Percentiles rank a stretch among this genome's conserved stretches.
Conservation (phyloP, 2,888 invertebrate genomes). For the Diarsia dahlii region DNA sequence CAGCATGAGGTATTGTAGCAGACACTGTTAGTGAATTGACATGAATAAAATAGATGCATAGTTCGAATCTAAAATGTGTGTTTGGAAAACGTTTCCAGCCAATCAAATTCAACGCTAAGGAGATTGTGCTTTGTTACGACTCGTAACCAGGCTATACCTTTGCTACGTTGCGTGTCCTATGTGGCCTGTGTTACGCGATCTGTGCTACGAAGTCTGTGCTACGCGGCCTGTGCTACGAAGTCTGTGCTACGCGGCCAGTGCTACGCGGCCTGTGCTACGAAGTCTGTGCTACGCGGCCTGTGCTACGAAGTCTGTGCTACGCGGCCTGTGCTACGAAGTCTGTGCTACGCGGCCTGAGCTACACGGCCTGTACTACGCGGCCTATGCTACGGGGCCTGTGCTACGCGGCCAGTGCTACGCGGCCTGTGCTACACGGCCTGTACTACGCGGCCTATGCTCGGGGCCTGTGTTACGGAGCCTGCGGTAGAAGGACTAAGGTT, state of each 20-base stretch:
- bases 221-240: not conserved
- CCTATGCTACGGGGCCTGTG: not conserved
- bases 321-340: not conserved
- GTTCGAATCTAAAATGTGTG: not conserved
- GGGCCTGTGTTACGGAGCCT: not conserved
- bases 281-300: not conserved
- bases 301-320: not conserved
- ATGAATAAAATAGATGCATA: not conserved
- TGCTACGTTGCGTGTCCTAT: not conserved
- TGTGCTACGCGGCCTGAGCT: not conserved
- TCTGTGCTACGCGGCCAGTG: not conserved
- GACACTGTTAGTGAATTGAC: not conserved
- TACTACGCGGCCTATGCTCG: not conserved
- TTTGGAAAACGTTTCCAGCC: not conserved
- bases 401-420: not conserved
- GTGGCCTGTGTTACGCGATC: not conserved
- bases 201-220: not conserved
- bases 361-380: not conserved
- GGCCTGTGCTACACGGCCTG: not conserved
- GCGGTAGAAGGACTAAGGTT: not conserved
- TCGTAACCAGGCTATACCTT: too few species aligned
- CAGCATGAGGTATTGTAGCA: not conserved
- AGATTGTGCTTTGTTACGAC: not conserved
- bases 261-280: not conserved
- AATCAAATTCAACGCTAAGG: not conserved